A percentile compares a stretch with the other conserved stretches of the same genome.
Conservation (phyloP, 1,140 invertebrate genomes). For the Hycleus phaleratus region DNA sequence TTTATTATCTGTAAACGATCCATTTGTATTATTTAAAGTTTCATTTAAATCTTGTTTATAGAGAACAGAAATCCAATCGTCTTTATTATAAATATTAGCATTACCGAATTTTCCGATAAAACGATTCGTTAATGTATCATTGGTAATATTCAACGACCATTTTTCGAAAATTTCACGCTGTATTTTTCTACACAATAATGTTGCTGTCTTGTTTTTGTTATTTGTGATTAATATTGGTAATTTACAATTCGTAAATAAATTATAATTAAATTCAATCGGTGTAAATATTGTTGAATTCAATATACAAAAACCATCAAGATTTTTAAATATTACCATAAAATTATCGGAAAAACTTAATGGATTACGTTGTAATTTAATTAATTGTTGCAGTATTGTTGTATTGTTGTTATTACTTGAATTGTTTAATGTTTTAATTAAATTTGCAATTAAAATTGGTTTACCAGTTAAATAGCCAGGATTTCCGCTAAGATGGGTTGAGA, state of each 20-base stretch:
- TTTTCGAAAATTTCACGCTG: conserved; percentile 43
- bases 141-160: conserved; percentile 33
- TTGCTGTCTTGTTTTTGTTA: conserved; percentile 38
- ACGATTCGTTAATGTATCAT: conserved; percentile 35
- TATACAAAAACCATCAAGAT: conserved; percentile 40
- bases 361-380: conserved; percentile 25
- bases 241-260: conserved; percentile 43
- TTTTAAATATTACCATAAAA: conserved; percentile 42
- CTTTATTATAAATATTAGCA: conserved; percentile 39
- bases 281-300: conserved; percentile 32
- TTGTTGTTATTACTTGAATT: conserved; percentile 12
- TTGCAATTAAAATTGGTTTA: conserved; percentile 53
- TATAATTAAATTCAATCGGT: conserved; percentile 44
- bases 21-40: conserved; percentile 37
- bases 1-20: conserved; percentile 41
- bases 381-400: conserved; percentile 24
- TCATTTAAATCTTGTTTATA: conserved; percentile 38
- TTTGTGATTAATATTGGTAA: conserved; percentile 20
- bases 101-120: conserved; percentile 55
- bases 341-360: conserved; percentile 34
- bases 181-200: conserved; percentile 41
- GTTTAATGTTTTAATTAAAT: conserved; percentile 17
- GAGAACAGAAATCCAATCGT: conserved; percentile 51
- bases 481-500: conserved; percentile 49
- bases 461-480: conserved; percentile 59